Conservation (phyloP, 1,140 invertebrate species). For the Rhysida immarginata region DNA sequence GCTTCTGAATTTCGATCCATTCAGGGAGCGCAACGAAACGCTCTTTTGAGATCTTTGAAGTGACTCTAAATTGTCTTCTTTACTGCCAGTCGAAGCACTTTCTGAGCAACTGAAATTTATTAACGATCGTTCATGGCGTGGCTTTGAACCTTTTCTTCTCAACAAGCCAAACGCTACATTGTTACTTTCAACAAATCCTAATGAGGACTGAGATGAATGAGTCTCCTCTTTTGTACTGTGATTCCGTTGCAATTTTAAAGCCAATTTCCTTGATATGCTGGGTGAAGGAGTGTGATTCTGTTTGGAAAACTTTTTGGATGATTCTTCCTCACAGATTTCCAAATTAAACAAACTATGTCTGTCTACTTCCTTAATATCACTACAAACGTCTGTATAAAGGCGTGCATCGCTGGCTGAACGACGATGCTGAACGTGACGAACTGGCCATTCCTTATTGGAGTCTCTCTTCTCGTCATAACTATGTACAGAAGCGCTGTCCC, state of each 20-base stretch:
- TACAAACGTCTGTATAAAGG: not conserved
- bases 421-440: not conserved
- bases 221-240: not conserved
- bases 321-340: not conserved
- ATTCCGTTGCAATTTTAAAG: not conserved
- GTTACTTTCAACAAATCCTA: not conserved
- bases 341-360: not conserved
- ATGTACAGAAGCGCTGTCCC: not conserved
- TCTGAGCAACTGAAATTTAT: not conserved
- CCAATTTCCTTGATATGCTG: not conserved
- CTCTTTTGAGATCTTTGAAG: not conserved
- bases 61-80: not conserved
- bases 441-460: not conserved
- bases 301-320: not conserved
- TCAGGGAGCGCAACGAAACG: not conserved
- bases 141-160: not conserved
- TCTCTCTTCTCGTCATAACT: not conserved
- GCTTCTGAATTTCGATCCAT: not conserved
- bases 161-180: not conserved
- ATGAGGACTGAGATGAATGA: not conserved
- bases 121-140: not conserved
- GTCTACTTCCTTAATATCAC: not conserved
- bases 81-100: not conserved
- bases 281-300: not conserved
- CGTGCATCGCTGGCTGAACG: conserved; percentile 4